A percentile compares a stretch with the other conserved stretches of the same genome.
These are phyloP conservation scores for Climacteris rufus DNA, from an alignment of 2,113 vertebrate species.

Conservation along the genomic window DNA sequence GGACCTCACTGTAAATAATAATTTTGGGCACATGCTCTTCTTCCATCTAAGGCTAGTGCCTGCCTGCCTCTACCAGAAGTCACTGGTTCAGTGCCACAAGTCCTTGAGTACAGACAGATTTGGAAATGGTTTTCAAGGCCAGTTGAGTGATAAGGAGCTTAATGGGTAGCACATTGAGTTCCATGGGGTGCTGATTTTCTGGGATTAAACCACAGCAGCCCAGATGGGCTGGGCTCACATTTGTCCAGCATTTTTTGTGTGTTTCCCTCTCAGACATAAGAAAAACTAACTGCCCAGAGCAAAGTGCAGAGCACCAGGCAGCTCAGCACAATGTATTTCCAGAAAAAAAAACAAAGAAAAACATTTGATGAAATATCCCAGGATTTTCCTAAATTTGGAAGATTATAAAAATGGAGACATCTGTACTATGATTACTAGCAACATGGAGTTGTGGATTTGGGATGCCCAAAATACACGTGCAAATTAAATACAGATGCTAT, in stretches of 20 bases:
- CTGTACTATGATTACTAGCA: constrained; percentile 22
- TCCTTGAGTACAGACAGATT: background rate
- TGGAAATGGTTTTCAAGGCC: background rate
- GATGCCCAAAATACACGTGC: background rate
- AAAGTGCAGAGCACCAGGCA: background rate
- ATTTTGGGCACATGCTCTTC: background rate
- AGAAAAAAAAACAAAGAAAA: constrained; percentile 55
- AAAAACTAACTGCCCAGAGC: background rate
- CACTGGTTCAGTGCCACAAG: background rate
- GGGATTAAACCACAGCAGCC: background rate
- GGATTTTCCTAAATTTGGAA: constrained; percentile 58
- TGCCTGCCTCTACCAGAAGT: background rate
- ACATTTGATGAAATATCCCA: constrained; percentile 33
- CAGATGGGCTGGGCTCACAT: background rate
- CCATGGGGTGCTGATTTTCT: background rate
- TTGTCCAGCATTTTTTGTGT: background rate
- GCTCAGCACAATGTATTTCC: constrained; percentile 60
- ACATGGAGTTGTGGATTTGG: background rate
- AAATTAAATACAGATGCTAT: background rate
- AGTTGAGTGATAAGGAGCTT: background rate
- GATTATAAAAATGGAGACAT: constrained; percentile 21
- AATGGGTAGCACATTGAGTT: background rate
- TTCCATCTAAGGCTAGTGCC: background rate
- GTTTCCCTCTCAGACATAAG: background rate
- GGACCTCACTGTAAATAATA: background rate